Evolutionary conservation across 2,113 vertebrate species (phyloP).

Genomic region (Nyctibius bracteatus): DNA sequence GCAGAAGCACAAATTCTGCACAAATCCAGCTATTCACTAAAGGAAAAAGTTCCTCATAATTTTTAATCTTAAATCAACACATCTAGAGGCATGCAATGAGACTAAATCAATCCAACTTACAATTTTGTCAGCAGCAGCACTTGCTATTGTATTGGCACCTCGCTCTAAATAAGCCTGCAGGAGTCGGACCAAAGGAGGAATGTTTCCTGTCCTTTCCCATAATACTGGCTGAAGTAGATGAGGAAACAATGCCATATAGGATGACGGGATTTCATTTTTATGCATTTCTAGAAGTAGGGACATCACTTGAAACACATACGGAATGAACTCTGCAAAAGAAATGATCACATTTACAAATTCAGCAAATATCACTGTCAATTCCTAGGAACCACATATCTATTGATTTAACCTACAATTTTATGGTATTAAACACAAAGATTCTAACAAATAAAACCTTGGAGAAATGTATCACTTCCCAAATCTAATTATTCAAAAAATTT

Average conservation of each 20-base stretch:
- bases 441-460: not conserved
- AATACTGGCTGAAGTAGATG: slow-evolving; percentile 94
- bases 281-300: slow-evolving; percentile 98
- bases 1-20: not conserved
- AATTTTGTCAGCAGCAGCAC: slow-evolving; percentile 90
- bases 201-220: slow-evolving; percentile 96
- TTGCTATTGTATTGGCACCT: slow-evolving; percentile 85
- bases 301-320: slow-evolving; percentile 99
- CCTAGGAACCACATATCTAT: accelerated
- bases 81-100: not conserved
- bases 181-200: slow-evolving; percentile 93
- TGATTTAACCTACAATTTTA: not conserved
- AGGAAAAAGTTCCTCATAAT: not conserved
- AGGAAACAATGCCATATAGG: slow-evolving; percentile 96
- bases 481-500: not conserved
- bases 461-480: not conserved
- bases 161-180: slow-evolving; percentile 94
- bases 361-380: not conserved
- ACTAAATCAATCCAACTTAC: slow-evolving; percentile 71
- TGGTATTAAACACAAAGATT: not conserved
- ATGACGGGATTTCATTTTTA: slow-evolving; percentile 86
- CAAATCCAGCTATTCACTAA: not conserved
- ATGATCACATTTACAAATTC: not conserved
- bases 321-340: slow-evolving; percentile 88
- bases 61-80: not conserved